Base-by-base conservation (phyloP, 2,113 vertebrate species). In the Hippocampus guttulatus region DNA sequence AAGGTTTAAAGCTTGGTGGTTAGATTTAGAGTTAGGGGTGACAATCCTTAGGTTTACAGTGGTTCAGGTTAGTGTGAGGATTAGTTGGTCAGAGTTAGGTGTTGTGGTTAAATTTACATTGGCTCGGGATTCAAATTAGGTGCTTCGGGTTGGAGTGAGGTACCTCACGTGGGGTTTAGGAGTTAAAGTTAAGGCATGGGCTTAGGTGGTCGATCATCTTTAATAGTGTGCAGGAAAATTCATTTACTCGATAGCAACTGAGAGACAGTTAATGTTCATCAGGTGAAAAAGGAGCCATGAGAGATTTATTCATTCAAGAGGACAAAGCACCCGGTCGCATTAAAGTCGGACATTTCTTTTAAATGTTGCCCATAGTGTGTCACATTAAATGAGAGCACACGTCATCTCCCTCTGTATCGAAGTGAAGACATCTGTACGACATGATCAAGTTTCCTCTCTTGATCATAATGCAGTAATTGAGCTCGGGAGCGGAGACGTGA, bases 401-500 rank as follows among this genome's bases (percentile, higher is more conserved):
- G 1, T 76, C 65, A 71, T 80, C 87, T 86, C 83, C 76, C 81
- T 7, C 16, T 51, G 47, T 51, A 16, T 18, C 6, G 47, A 16
- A 7, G 47, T 51, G 18, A 51, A 51, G 47, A 51, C 47, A 51
- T 51, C 5, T 20, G 92, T 91, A 91, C 87, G 76, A 92, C 90
- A 91, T 90, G 90, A 91, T 92, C 88, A 92, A 91, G 90, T 91
- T 93, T 93, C 89, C 90, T 91, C 89, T 91, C 83, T 60, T 84
- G 89, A 90, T 90, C 89, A 89, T 89, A 89, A 89, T 92, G 85
- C 87, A 89, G 91, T 92, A 92, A 92, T 91, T 92, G 91, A 92
- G 90, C 90, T 91, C 83, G 81, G 82, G 86, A 87, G 83, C 77
- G 82, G 67, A 79, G 84, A 91, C 89, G 89, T 92, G 91, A 92